Evolutionary conservation across 2,888 invertebrate genomes (phyloP).

Genomic region (Tetranychus piercei): DNA sequence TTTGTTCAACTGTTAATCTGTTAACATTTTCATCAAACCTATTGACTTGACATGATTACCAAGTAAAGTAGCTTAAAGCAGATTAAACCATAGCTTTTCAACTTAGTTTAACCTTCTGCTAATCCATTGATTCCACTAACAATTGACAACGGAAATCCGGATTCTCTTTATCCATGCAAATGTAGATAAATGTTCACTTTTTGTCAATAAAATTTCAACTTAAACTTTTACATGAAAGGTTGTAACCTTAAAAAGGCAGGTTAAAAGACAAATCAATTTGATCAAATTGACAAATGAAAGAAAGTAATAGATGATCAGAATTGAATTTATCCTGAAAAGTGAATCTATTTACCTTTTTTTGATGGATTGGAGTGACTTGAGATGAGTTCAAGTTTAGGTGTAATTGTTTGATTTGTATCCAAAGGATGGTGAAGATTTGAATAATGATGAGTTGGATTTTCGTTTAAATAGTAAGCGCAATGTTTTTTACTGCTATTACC

Average conservation of each 20-base stretch:
- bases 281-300: too few species aligned
- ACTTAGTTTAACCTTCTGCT: neutral
- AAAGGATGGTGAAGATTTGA: neutral
- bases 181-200: too few species aligned
- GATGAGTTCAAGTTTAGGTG: neutral
- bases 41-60: neutral
- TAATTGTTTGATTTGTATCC: neutral
- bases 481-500: neutral
- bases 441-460: neutral
- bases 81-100: neutral
- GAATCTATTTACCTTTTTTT: neutral
- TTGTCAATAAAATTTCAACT: neutral
- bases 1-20: neutral
- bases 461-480: neutral
- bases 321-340: neutral
- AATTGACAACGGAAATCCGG: neutral
- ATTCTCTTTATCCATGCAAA: neutral
- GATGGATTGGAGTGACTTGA: neutral
- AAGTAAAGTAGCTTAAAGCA: neutral
- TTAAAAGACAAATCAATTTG: too few species aligned
- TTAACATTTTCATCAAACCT: neutral
- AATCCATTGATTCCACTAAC: neutral
- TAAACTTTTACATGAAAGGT: neutral
- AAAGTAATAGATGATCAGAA: too few species aligned
- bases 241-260: too few species aligned